Evolutionary conservation across 2,113 vertebrate genomes (phyloP).

Genomic region (Chrysochloris asiatica): DNA sequence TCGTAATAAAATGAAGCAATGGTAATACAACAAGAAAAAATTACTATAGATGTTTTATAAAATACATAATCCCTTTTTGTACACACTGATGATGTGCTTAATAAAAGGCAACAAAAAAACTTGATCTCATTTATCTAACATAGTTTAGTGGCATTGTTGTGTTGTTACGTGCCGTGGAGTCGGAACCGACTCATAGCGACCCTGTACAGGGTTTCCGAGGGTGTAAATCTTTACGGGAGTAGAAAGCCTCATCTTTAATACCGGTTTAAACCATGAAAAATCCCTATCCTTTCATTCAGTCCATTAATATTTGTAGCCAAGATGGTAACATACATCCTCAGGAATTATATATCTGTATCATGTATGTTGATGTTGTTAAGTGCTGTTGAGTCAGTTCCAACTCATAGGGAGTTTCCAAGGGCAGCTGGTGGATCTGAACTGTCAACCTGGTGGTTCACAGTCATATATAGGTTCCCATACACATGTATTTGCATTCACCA

Average conservation of each 20-base stretch:
- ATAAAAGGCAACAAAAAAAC: background rate
- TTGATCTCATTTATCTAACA: constrained; percentile 11
- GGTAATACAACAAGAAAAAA: too few species aligned
- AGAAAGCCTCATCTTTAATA: too few species aligned
- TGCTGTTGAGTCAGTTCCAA: too few species aligned
- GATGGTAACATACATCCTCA: background rate
- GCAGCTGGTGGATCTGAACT: too few species aligned
- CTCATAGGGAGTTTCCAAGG: too few species aligned
- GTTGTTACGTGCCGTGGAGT: too few species aligned
- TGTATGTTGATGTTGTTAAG: too few species aligned
- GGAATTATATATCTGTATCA: background rate
- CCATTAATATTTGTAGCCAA: background rate
- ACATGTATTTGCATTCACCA: background rate
- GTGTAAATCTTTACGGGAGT: too few species aligned
- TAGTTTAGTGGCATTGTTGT: background rate
- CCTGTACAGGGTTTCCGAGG: too few species aligned
- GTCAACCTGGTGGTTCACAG: too few species aligned
- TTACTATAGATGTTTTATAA: too few species aligned
- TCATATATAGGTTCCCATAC: background rate
- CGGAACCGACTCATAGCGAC: too few species aligned
- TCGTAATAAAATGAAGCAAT: constrained; percentile 6
- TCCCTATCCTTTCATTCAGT: background rate
- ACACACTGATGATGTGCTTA: background rate
- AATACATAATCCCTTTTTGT: background rate
- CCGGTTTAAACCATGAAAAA: background rate